Evolutionary conservation across 1,140 invertebrate genomes (phyloP), one percentile per base, ranked within the genome.

Genomic region (Monomorium pharaonis): DNA sequence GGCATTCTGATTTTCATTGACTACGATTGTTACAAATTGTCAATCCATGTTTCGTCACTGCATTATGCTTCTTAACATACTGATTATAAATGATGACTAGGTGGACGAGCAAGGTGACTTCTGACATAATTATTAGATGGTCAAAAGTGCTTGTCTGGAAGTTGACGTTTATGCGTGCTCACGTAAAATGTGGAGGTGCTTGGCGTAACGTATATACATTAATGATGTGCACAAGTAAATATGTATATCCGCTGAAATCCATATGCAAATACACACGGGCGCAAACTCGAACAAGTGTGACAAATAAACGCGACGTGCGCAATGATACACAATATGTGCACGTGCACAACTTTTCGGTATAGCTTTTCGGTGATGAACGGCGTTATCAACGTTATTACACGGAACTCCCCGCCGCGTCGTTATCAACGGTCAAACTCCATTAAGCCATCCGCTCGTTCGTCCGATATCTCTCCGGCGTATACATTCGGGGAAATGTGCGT

Each of bases 381-480:
- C 84, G 90, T 91, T 91, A 92, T 91, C 89, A 88, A 63, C 63
- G 88, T 58, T 81, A 75, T 88, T 85, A 85, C 76, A 49, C 74
- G 27, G 65, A 44, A 67, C 58, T 80, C 60, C 78, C 56, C 42
- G 69, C 83, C 80, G 56, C 27, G 74, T 84, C 84, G 65, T 88
- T 88, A 89, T 90, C 88, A 70, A 84, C 89, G 84, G 62, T 85
- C 89, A 91, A 92, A 89, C 91, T 89, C 87, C 90, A 92, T 92
- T 92, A 92, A 89, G 78, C 84, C 81, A 86, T 84, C 85, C 81
- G 72, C 74, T 84, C 89, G 70, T 92, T 88, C 88, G 76, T 60
- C 75, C 80, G 67, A 76, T 87, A 84, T 70, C 85, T 75, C 37
- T 37, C n/a, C n/a, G 30, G 4, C 18, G 21, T 77, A 12, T 70